These are phyloP conservation scores for Darwinula stevensoni DNA, from an alignment of 2,888 invertebrate genomes.

Conservation along the genomic window DNA sequence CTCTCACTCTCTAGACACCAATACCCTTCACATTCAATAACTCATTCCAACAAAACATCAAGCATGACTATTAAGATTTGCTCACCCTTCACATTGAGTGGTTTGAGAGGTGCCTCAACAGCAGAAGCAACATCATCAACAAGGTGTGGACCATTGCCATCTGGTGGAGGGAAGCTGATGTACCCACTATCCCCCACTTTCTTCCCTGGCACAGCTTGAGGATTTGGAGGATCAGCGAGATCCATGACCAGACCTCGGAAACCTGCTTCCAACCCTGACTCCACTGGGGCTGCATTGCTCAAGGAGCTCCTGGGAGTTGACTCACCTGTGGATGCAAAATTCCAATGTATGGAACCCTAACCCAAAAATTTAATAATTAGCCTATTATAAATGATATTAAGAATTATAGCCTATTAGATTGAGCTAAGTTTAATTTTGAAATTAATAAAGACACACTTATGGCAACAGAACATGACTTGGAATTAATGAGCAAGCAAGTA, in stretches of 20 bases:
- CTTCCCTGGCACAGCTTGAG: not conserved
- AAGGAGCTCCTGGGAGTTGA: constrained; percentile 4
- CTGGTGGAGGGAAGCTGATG: constrained; percentile 9
- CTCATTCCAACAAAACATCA: constrained; percentile 1
- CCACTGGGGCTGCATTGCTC: not conserved
- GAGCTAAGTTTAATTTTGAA: no score
- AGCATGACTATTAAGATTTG: no score
- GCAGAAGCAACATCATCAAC: constrained; percentile 9
- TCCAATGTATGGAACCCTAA: constrained; percentile 1
- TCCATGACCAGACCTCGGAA: constrained; percentile 5
- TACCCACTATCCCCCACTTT: constrained; percentile 10
- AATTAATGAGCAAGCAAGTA: no score
- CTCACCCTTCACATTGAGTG: no score
- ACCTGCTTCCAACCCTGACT: constrained; percentile 5
- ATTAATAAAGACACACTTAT: no score
- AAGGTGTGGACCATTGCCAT: constrained; percentile 7
- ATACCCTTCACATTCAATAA: no score
- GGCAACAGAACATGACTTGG: no score
- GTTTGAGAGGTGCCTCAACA: constrained; percentile 14
- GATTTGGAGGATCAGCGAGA: no score
- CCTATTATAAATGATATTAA: no score
- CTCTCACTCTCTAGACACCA: not conserved
- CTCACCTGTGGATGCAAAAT: not conserved
- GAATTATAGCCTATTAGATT: no score
- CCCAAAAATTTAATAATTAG: not conserved